Evolutionary conservation across 2,797 vertebrate genomes (phyloP), one percentile per base, ranked within the genome.

Genomic region (Anguilla anguilla): DNA sequence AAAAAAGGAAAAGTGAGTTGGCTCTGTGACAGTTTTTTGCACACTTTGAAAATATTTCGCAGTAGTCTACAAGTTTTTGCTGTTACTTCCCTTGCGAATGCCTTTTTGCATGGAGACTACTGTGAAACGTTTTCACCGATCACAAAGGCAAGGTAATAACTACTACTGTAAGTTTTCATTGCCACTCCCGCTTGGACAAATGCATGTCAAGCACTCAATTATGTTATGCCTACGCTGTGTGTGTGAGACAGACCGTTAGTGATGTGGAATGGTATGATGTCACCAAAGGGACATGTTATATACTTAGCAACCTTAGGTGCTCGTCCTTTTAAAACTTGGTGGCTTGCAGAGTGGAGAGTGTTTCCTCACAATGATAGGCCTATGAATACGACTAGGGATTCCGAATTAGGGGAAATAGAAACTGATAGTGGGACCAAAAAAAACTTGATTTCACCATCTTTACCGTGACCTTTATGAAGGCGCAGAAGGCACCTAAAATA

Each of bases 401-500:
- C 64, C 61, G 64, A 64, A 64, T 64, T 25, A n/a, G 4, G 22
- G 61, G 6, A 64, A 64, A 22, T 57, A 15, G 55, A 64, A 64
- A 64, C 25, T 64, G 25, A n/a, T 64, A 64, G 6, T 3, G 55
- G 55, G 11, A 17, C 13, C 11, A 25, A 64, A 25, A 25, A 11
- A n/a, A 64, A 6, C 57, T 22, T 87, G 49, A 35, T 85, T 17
- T 85, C 59, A 83, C 53, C 69, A 28, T 13, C 13, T 86, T 83
- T 57, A 83, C 83, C 9, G 61, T 25, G 1, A 53, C 22, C 51
- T 11, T 25, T 46, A 46, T 6, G 43, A 46, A 46, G 43, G 43
- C 4, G 43, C 22, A n/a, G 61, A 25, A 67, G 61, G 61, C 61
- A 67, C 13, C 25, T 67, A 25, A n/a, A 64, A 64, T 64, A 7